Base-by-base conservation (phyloP, 2,888 invertebrate species). In the Chrysotoxum bicinctum region DNA sequence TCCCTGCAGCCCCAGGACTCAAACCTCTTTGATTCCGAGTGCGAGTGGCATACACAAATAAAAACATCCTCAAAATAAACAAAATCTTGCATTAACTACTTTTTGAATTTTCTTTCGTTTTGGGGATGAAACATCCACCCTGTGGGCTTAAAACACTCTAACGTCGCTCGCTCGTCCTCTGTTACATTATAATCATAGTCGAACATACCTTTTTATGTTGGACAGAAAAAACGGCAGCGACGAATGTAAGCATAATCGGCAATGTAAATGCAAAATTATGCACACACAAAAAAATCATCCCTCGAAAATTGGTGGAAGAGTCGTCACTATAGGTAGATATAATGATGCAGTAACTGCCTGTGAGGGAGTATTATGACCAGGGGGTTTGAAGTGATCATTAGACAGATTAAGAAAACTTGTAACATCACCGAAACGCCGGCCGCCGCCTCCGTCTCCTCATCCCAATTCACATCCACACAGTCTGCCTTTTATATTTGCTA, bases 331-430 rank as follows among this genome's bases (percentile, higher is more conserved):
- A 50, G 21, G 14, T 8, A 50, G 23, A 23, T n/a, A 50, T 35
- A 64, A 37, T 40, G 23, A 66, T 62, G 35, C 45, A 50, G 50
- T 23, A 58, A 52, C 21, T 50, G 48, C 43, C 12, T 62, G 69
- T 16, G 32, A 54, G 23, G 54, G 32, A 70, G 35, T 45, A 52
- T 72, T 76, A 60, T 77, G 66, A 56, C 26, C 60, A 8, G 37
- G 23, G 69, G 84, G 75, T 68, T 73, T 81, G 69, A 81, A 85
- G 81, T 81, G 68, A 73, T 85, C 85, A 85, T 85, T 85, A 85
- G 85, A 85, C 85, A 85, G 81, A 85, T 85, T 85, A 85, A 85
- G 81, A 76, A 60, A 64, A 76, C 73, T 66, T 50, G 16, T 37
- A 56, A 62, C 19, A 37, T 40, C 23, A 35, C 26, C 45, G n/a